A percentile compares a stretch with the other conserved stretches of the same genome.
phyloP scores from a whole-genome alignment of 2,113 vertebrate genomes.

The Apodemus speciosus region DNA sequence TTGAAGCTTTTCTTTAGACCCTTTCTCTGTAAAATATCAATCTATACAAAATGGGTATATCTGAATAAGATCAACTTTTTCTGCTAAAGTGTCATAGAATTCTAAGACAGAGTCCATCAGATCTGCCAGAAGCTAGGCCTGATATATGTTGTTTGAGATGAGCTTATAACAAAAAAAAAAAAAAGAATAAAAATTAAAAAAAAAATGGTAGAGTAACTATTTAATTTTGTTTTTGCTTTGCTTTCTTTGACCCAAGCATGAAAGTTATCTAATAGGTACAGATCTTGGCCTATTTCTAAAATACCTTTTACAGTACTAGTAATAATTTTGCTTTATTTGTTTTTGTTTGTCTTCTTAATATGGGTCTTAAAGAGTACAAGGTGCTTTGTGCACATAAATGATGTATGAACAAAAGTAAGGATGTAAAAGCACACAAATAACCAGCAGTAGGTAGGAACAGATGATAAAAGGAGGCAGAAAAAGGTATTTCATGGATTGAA shows the following conservation, averaged over 20 bases:
- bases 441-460: conserved; percentile 66
- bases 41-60: background rate
- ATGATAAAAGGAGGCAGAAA: conserved; percentile 48
- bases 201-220: background rate
- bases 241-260: background rate
- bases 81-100: background rate
- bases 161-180: background rate
- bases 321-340: background rate
- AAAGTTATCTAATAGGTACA: conserved; percentile 22
- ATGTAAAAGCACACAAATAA: conserved; percentile 37
- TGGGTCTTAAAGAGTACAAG: conserved; percentile 18
- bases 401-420: conserved; percentile 48
- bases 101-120: background rate
- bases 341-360: conserved; percentile 26
- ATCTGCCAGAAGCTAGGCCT: background rate
- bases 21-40: conserved; percentile 10
- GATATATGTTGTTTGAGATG: background rate
- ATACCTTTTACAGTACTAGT: conserved; percentile 26
- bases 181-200: too few species aligned
- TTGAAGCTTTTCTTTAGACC: conserved; percentile 40
- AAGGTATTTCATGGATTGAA: conserved; percentile 29
- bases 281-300: conserved; percentile 15
- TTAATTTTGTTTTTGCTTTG: background rate
- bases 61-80: background rate
- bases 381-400: conserved; percentile 33